Percentiles rank a stretch among this genome's conserved stretches.
These are phyloP conservation scores for Pangasius djambal DNA, from an alignment of 2,797 vertebrate genomes.

Conservation along the genomic window DNA sequence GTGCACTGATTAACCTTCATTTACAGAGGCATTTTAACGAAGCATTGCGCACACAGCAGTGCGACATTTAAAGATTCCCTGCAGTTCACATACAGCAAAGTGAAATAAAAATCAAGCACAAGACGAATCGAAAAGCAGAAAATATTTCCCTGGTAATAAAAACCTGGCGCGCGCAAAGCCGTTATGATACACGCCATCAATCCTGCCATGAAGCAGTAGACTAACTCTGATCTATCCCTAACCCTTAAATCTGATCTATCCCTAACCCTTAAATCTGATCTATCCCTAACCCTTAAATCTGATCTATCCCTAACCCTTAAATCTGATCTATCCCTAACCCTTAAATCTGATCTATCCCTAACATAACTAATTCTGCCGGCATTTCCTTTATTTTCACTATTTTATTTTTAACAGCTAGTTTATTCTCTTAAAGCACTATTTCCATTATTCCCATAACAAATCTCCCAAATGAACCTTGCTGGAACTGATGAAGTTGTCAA, in stretches of 20 bases:
- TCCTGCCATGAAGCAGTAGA: neutral
- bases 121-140: neutral
- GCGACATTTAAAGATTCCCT: neutral
- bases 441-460: neutral
- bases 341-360: neutral
- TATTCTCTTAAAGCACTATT: neutral
- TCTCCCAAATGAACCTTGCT: neutral
- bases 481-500: neutral
- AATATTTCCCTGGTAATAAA: neutral
- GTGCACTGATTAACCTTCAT: neutral
- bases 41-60: neutral
- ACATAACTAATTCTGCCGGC: neutral
- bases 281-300: neutral
- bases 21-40: neutral
- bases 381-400: neutral
- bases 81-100: neutral
- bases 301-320: neutral
- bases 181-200: neutral
- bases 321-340: neutral
- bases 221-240: neutral
- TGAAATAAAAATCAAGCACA: neutral
- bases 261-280: neutral
- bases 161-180: too few species aligned
- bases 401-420: neutral
- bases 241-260: neutral